These are phyloP conservation scores for Ypsolopha sequella DNA, from an alignment of 2,888 invertebrate genomes.

Conservation along the genomic window DNA sequence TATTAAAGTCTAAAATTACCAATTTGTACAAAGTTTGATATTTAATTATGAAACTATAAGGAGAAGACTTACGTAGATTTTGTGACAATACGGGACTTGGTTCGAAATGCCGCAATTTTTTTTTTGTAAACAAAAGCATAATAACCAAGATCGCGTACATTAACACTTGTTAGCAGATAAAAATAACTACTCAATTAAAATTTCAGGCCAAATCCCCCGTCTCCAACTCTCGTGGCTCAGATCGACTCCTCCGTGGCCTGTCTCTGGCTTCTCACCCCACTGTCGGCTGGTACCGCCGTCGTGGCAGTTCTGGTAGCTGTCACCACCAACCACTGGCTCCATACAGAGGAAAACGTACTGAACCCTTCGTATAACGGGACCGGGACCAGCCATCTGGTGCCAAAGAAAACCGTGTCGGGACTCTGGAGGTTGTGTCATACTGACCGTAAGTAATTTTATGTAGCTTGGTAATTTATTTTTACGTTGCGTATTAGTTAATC, in stretches of 20 bases:
- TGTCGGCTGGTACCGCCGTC: slow-evolving; percentile 79
- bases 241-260: slow-evolving; percentile 73
- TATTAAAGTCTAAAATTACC: too few relatives aligned
- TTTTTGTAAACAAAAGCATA: too few relatives aligned
- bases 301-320: slow-evolving; percentile 80
- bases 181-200: not conserved
- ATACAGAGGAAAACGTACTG: slow-evolving; percentile 87
- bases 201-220: slow-evolving; percentile 60
- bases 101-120: too few relatives aligned
- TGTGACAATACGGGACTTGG: too few relatives aligned
- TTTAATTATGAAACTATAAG: too few relatives aligned
- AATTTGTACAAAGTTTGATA: too few relatives aligned
- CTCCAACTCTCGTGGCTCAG: slow-evolving; percentile 55
- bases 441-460: slow-evolving; percentile 74
- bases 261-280: slow-evolving; percentile 73
- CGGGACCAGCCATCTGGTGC: slow-evolving; percentile 75
- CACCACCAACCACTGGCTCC: slow-evolving; percentile 87
- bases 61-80: too few relatives aligned
- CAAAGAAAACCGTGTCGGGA: slow-evolving; percentile 84
- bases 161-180: too few relatives aligned
- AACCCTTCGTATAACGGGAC: slow-evolving; percentile 84
- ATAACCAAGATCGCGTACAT: too few relatives aligned
- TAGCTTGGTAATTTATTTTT: not conserved
- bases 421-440: slow-evolving; percentile 85
- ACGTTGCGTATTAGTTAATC: not conserved